Conservation (phyloP, 2,113 vertebrate species). For the Turdus rufiventris region DNA sequence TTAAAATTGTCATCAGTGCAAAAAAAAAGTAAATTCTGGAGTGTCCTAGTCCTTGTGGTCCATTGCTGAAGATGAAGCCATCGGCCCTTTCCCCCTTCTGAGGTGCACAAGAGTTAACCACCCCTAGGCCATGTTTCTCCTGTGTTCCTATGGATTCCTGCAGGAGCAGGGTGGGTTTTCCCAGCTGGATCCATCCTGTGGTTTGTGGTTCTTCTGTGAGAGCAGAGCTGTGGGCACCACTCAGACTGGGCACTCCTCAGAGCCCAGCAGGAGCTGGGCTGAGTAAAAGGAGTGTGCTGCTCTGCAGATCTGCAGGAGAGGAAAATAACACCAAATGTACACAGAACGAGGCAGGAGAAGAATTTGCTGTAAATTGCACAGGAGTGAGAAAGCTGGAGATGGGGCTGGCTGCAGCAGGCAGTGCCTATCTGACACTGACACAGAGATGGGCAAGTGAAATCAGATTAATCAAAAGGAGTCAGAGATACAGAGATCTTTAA, state of each 20-base stretch:
- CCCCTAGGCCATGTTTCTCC: rapidly evolving
- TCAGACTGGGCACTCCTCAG: rapidly evolving
- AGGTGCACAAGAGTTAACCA: background rate
- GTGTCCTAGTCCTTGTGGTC: background rate
- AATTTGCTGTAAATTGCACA: background rate
- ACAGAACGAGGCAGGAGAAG: background rate
- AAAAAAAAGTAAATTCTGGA: background rate
- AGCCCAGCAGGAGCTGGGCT: background rate
- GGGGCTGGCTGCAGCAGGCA: background rate
- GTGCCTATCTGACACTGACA: background rate
- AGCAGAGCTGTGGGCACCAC: background rate
- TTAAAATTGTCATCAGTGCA: background rate
- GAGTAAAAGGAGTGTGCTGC: background rate
- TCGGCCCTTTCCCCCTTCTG: background rate
- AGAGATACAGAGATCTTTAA: background rate
- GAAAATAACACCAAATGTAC: rapidly evolving
- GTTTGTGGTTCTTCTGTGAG: background rate
- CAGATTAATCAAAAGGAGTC: background rate
- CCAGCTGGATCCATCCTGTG: rapidly evolving
- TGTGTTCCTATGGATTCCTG: rapidly evolving
- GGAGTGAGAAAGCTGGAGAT: background rate
- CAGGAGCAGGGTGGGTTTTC: background rate
- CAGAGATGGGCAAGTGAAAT: background rate
- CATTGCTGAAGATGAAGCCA: background rate
- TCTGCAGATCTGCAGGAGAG: background rate